Conservation (phyloP, 2,888 invertebrate species). For the Torymus auratus region DNA sequence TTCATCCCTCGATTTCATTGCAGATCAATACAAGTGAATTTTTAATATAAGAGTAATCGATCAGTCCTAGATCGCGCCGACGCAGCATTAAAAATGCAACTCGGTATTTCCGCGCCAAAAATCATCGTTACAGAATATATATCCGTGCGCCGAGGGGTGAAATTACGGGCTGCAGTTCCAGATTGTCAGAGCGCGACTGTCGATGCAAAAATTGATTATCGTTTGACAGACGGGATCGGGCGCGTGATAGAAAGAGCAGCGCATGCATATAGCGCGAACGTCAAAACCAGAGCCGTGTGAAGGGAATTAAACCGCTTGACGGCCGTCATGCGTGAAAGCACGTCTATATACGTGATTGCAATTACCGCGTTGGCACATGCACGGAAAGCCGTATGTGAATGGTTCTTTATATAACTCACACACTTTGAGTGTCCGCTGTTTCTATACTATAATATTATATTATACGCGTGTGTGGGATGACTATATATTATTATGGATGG, state of each 20-base stretch:
- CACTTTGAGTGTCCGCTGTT: conserved; percentile 4
- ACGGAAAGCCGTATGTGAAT: conserved; percentile 43
- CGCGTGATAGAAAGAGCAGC: not conserved
- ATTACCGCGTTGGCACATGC: not conserved
- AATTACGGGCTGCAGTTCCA: too few relatives aligned
- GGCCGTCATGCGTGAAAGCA: conserved; percentile 34
- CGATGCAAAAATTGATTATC: conserved; percentile 9
- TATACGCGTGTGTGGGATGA: not conserved
- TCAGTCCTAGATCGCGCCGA: too few relatives aligned
- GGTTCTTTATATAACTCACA: conserved; percentile 22
- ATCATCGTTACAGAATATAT: too few relatives aligned
- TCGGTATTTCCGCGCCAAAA: too few relatives aligned
- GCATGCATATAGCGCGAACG: too few relatives aligned
- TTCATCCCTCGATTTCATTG: too few relatives aligned
- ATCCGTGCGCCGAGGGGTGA: too few relatives aligned
- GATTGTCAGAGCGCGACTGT: not conserved
- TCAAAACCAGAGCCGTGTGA: not conserved
- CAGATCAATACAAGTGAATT: too few relatives aligned
- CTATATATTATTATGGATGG: not conserved
- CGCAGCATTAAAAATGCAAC: too few relatives aligned
- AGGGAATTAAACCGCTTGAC: conserved; percentile 22
- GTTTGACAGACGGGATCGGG: not conserved
- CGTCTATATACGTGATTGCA: not conserved
- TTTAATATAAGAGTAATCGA: too few relatives aligned
- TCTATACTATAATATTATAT: conserved; percentile 11